A percentile compares a stretch with the other conserved stretches of the same genome.
Conservation (phyloP, 2,888 invertebrate species). For the Ophion ventricosus region DNA sequence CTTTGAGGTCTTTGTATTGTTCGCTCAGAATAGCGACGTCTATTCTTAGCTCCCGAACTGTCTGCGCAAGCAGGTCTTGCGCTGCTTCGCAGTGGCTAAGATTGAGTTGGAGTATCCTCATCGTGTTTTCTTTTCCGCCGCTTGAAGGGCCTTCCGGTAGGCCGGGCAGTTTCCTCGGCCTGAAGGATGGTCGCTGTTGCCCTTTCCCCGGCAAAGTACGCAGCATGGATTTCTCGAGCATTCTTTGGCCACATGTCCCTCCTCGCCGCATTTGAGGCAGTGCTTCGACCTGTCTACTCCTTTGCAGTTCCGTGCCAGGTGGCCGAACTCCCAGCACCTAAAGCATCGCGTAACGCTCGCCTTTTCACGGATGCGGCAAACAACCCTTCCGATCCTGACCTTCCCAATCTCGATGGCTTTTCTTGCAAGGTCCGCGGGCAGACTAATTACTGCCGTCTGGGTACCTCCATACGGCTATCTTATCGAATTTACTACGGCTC, state of each 20-base stretch:
- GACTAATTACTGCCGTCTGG: constrained; percentile 39
- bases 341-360: constrained; percentile 51
- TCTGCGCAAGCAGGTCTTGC: constrained; percentile 10
- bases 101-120: constrained; percentile 53
- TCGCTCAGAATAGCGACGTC: constrained; percentile 63
- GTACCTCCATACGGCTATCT: too few relatives aligned
- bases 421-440: constrained; percentile 35
- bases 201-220: constrained; percentile 40
- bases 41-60: constrained; percentile 21
- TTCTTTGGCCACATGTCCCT: constrained; percentile 51
- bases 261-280: constrained; percentile 60
- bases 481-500: too few relatives aligned
- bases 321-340: constrained; percentile 61
- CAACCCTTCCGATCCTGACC: constrained; percentile 58
- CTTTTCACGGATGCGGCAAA: constrained; percentile 48
- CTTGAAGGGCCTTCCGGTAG: constrained; percentile 52
- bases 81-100: constrained; percentile 1
- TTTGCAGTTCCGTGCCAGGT: constrained; percentile 50
- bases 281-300: constrained; percentile 18
- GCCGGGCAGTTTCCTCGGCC: constrained; percentile 51
- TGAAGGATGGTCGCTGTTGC: constrained; percentile 32
- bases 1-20: constrained; percentile 59
- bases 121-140: constrained; percentile 15
- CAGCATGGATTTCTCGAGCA: constrained; percentile 49
- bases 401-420: constrained; percentile 30